These are phyloP conservation scores for Apeira syringaria DNA, from an alignment of 2,888 invertebrate species.

Conservation along the genomic window DNA sequence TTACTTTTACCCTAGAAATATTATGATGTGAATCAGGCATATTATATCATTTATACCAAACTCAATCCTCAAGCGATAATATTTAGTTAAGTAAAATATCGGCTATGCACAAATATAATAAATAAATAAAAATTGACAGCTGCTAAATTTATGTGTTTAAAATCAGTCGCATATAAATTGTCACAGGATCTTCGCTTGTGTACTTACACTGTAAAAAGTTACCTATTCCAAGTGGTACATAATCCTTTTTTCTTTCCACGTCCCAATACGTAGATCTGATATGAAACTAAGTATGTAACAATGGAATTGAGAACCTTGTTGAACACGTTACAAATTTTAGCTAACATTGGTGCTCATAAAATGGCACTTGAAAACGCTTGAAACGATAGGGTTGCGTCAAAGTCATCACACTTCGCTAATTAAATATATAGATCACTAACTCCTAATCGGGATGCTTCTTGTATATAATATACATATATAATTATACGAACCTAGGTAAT, in stretches of 20 bases:
- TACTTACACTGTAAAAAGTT: too few relatives aligned
- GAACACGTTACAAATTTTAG: slow-evolving; percentile 27
- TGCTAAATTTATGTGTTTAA: too few relatives aligned
- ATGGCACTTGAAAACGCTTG: slow-evolving; percentile 16
- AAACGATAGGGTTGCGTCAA: slow-evolving; percentile 42
- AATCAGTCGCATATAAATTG: too few relatives aligned
- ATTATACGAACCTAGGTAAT: slow-evolving; percentile 44
- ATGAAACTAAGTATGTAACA: slow-evolving; percentile 8
- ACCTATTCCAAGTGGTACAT: too few relatives aligned
- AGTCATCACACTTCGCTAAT: slow-evolving; percentile 29
- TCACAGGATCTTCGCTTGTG: too few relatives aligned
- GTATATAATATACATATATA: slow-evolving; percentile 28
- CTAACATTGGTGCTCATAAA: slow-evolving; percentile 55
- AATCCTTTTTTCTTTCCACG: slow-evolving; percentile 18
- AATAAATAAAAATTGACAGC: too few relatives aligned
- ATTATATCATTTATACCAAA: too few relatives aligned
- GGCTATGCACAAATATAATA: not conserved
- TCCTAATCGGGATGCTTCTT: slow-evolving; percentile 34
- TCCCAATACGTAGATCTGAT: slow-evolving; percentile 15
- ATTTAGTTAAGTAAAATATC: too few relatives aligned
- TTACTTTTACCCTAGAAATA: too few relatives aligned
- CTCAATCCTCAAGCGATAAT: too few relatives aligned
- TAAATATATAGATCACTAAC: slow-evolving; percentile 29
- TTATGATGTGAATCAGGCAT: too few relatives aligned
- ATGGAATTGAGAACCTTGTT: slow-evolving; percentile 30